These are phyloP conservation scores for Plodia interpunctella DNA, from an alignment of 1,140 invertebrate genomes.

Conservation along the genomic window DNA sequence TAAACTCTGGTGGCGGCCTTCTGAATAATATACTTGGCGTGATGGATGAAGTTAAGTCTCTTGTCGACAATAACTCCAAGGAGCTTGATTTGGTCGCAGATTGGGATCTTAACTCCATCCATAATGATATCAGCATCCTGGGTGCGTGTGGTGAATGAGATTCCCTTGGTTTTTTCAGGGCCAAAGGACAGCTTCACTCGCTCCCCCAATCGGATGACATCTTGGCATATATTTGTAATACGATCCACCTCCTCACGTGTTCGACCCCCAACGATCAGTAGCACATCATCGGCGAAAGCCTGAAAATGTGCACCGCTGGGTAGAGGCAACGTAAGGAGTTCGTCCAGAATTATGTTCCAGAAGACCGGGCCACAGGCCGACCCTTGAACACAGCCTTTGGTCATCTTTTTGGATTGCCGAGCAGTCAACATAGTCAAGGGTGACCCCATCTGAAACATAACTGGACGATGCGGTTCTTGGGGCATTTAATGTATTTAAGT, in stretches of 20 bases:
- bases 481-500: too few species aligned
- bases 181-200: conserved; percentile 21
- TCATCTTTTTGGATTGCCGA: too few species aligned
- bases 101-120: not conserved
- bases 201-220: conserved; percentile 18
- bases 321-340: too few species aligned
- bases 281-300: too few species aligned
- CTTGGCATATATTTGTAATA: not conserved
- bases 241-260: conserved; percentile 19
- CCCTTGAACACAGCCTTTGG: too few species aligned
- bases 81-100: conserved; percentile 14
- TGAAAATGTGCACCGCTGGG: too few species aligned
- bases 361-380: too few species aligned
- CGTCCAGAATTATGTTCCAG: too few species aligned
- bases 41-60: conserved; percentile 15
- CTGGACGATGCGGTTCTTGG: too few species aligned
- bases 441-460: too few species aligned
- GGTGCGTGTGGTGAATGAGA: conserved; percentile 20
- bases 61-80: conserved; percentile 26
- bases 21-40: conserved; percentile 13
- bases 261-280: too few species aligned
- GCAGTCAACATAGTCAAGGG: too few species aligned
- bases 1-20: conserved; percentile 16
- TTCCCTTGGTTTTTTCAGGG: conserved; percentile 21
- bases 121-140: not conserved